These are phyloP conservation scores for Tachina fera DNA, from an alignment of 2,888 invertebrate species.

Conservation along the genomic window DNA sequence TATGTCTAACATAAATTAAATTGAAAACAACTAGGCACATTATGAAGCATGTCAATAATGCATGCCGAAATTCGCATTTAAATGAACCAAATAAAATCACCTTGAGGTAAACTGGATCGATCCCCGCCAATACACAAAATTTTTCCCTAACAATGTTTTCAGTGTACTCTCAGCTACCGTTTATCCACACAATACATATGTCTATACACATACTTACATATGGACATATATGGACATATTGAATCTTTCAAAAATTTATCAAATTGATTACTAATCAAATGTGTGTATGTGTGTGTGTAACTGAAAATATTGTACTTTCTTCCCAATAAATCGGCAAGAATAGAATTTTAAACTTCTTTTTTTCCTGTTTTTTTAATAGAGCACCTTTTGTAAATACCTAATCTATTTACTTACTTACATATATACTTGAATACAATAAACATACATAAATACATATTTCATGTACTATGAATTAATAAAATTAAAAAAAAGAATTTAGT, in stretches of 20 bases:
- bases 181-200: background rate
- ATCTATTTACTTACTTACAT: background rate
- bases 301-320: slow-evolving; percentile 47
- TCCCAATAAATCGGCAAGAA: slow-evolving; percentile 25
- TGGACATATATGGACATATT: background rate
- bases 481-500: background rate
- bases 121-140: background rate
- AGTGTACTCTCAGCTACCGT: background rate
- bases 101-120: background rate
- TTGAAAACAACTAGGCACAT: slow-evolving; percentile 31
- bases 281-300: background rate
- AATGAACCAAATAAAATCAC: background rate
- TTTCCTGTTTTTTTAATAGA: slow-evolving; percentile 27
- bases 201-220: background rate
- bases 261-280: background rate
- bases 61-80: slow-evolving; percentile 65
- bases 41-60: slow-evolving; percentile 62
- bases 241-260: no score
- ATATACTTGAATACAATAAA: no score
- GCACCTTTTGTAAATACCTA: slow-evolving; percentile 58
- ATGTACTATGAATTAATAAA: slow-evolving; percentile 9
- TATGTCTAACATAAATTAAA: slow-evolving; percentile 22
- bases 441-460: slow-evolving; percentile 13
- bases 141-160: slow-evolving; percentile 43
- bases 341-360: background rate